Base-by-base conservation (phyloP, 1,140 invertebrate genomes). In the Dufourea novaeangliae region DNA sequence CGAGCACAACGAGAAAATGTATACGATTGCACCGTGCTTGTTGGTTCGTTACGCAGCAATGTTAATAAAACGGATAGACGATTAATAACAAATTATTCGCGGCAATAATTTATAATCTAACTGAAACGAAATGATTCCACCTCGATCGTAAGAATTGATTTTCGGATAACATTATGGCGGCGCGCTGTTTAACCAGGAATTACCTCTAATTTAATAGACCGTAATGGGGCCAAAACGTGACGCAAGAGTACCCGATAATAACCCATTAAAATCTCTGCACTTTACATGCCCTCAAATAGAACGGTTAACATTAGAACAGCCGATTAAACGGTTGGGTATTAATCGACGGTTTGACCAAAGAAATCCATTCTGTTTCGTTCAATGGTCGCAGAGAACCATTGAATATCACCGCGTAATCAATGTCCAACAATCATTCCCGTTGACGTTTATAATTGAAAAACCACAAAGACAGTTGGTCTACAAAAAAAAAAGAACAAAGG, bases 191-290 rank as follows among this genome's bases (percentile, higher is more conserved):
- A 76, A 76, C 64, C 73, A 76, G 73, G 73, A 76, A 76, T 76
- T 76, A 76, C 73, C 73, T 69, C 73, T 76, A 76, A 76, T 69
- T 76, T 76, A 69, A 76, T 76, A 76, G 73, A 76, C 73, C 73
- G 73, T 76, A 76, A 76, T 76, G 64, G 73, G 54, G 73, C 73
- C 73, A 76, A 76, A 76, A 69, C 73, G 73, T 76, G 73, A 76
- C 73, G 73, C 73, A 69, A 76, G n/a, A n/a, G 73, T 69, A 76
- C 68, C 73, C 73, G 73, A 76, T 76, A 76, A 76, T 76, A 76
- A 69, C 64, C 73, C 73, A 76, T 76, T 76, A 76, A 76, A 76
- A 69, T 69, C 73, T 76, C 52, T 44, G 66, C 71, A n/a, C 54
- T 46, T 44, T 46, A 57, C 69, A 44, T 62, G 32, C 44, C 70